A percentile compares a stretch with the other conserved stretches of the same genome.
phyloP scores from a whole-genome alignment of 2,113 vertebrate genomes.

The Apteryx owenii region DNA sequence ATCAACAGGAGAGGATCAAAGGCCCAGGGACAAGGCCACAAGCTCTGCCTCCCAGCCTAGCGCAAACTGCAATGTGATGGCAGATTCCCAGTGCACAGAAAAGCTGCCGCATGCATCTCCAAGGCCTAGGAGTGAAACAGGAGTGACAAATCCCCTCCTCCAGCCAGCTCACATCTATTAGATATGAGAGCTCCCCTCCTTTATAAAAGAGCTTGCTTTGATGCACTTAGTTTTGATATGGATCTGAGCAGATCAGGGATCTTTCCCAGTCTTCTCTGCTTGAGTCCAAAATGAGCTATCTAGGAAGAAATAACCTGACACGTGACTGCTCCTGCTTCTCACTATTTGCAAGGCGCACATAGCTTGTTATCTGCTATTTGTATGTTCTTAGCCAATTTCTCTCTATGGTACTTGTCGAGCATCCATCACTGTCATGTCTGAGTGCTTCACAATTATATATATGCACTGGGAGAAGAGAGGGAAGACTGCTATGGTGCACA shows the following conservation, averaged over 20 bases:
- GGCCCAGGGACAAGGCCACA: background rate
- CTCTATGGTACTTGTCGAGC: background rate
- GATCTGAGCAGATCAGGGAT: background rate
- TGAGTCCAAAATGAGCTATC: background rate
- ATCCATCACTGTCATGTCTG: rapidly evolving
- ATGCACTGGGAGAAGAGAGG: rapidly evolving
- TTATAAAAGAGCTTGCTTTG: background rate
- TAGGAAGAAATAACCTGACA: background rate
- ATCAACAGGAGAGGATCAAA: background rate
- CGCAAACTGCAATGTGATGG: background rate
- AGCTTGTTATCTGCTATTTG: background rate
- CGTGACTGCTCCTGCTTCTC: background rate
- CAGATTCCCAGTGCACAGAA: background rate
- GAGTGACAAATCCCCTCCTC: background rate
- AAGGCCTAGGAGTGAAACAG: background rate
- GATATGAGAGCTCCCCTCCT: background rate
- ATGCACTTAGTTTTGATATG: background rate
- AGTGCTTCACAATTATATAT: rapidly evolving
- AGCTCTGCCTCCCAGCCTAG: rapidly evolving
- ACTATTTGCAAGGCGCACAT: background rate
- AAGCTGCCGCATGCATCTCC: background rate
- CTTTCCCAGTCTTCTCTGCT: background rate
- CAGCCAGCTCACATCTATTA: rapidly evolving
- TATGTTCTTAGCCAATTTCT: background rate
- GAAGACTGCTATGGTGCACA: background rate